A percentile compares a stretch with the other conserved stretches of the same genome.
Evolutionary conservation across 2,888 invertebrate genomes (phyloP).

Genomic region (Ectemnius cavifrons): DNA sequence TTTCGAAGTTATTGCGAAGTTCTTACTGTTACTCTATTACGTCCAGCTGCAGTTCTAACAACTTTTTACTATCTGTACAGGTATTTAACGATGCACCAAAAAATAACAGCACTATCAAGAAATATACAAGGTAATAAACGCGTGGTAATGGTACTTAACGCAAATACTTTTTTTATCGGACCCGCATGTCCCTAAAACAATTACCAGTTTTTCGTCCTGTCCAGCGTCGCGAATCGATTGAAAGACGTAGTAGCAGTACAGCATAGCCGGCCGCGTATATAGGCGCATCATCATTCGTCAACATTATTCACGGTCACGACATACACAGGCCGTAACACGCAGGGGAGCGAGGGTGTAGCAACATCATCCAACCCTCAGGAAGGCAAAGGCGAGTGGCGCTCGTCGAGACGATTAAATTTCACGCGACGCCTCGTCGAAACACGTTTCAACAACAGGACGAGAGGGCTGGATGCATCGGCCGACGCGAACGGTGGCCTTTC

Average conservation of each 20-base stretch:
- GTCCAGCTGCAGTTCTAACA: no score
- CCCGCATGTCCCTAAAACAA: background rate
- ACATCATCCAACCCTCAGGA: constrained; percentile 44
- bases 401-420: constrained; percentile 69
- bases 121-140: no score
- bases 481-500: constrained; percentile 36
- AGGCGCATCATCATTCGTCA: constrained; percentile 63
- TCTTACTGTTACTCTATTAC: no score
- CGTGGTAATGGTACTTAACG: background rate
- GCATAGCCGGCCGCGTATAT: constrained; percentile 9
- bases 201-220: background rate
- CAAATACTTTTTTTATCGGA: background rate
- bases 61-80: no score
- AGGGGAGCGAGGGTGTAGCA: constrained; percentile 18
- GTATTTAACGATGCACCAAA: no score
- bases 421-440: constrained; percentile 51
- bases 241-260: background rate
- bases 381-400: constrained; percentile 36
- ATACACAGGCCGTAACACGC: constrained; percentile 39
- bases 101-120: no score
- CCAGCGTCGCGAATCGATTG: background rate
- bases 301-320: constrained; percentile 65
- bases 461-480: constrained; percentile 10
- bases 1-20: no score
- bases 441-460: constrained; percentile 33